Percentiles rank a stretch among this genome's conserved stretches.
phyloP scores from a whole-genome alignment of 2,888 invertebrate species.

The Platerodrilus igneus region DNA sequence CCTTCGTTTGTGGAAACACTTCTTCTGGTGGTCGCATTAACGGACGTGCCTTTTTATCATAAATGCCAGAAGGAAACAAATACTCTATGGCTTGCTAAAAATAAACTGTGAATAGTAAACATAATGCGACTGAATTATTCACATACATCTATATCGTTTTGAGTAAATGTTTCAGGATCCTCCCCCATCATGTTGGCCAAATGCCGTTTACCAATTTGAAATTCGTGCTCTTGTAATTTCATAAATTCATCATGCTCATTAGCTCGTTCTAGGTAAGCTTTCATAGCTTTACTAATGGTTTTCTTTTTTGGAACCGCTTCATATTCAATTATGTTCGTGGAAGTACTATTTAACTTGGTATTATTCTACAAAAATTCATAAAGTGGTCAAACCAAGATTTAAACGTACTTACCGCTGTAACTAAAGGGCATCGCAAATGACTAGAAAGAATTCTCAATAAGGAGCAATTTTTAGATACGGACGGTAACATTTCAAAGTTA shows the following conservation, averaged over 20 bases:
- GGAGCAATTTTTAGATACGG: too few species aligned
- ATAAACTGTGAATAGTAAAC: slow-evolving; percentile 16
- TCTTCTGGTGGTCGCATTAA: slow-evolving; percentile 85
- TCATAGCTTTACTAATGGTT: slow-evolving; percentile 84
- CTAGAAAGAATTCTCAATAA: too few species aligned
- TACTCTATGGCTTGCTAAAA: slow-evolving; percentile 82
- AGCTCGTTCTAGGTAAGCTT: slow-evolving; percentile 78
- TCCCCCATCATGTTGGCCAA: slow-evolving; percentile 99
- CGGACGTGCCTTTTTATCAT: slow-evolving; percentile 79
- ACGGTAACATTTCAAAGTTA: too few species aligned
- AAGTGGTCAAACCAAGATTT: too few species aligned
- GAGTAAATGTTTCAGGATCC: slow-evolving; percentile 83
- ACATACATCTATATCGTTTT: slow-evolving; percentile 76
- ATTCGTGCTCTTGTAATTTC: slow-evolving; percentile 72
- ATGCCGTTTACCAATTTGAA: slow-evolving; percentile 88
- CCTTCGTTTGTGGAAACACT: slow-evolving; percentile 78
- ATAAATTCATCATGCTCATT: slow-evolving; percentile 79
- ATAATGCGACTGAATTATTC: slow-evolving; percentile 3
- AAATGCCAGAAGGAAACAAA: slow-evolving; percentile 93
- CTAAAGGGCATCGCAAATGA: too few species aligned
- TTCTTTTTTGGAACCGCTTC: slow-evolving; percentile 46
- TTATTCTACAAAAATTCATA: too few species aligned
- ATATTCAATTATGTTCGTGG: too few species aligned
- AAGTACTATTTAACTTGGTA: too few species aligned
- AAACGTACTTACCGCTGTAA: too few species aligned